Conservation (phyloP, 2,797 vertebrate species). For the Rhinoraja longicauda region DNA sequence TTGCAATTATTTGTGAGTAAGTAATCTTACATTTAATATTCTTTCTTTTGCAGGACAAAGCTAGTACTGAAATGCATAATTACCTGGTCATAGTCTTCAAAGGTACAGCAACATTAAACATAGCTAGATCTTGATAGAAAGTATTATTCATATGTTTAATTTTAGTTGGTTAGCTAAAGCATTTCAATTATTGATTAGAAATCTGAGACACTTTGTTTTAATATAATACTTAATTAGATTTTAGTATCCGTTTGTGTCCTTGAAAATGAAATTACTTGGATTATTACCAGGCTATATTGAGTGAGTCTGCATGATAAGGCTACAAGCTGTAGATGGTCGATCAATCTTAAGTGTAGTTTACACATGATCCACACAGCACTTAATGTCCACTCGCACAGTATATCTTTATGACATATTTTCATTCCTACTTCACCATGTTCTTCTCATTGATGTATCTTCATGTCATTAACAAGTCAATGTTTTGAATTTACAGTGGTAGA, state of each 20-base stretch:
- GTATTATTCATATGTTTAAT: neutral
- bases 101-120: neutral
- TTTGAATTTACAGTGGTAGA: neutral
- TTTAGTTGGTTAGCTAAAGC: neutral
- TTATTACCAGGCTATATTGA: neutral
- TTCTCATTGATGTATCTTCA: neutral
- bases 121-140: neutral
- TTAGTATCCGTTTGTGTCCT: neutral
- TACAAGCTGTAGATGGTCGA: neutral
- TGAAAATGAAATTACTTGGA: neutral
- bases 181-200: neutral
- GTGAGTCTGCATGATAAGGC: neutral
- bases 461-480: neutral
- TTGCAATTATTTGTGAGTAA: neutral
- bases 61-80: neutral
- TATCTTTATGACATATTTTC: neutral
- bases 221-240: slow-evolving; percentile 1
- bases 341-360: neutral
- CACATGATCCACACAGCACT: neutral
- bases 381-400: neutral
- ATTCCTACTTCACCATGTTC: neutral
- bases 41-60: neutral
- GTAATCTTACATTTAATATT: neutral
- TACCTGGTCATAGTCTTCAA: neutral
- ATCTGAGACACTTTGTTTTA: neutral